Conservation (phyloP, 1,140 invertebrate species). For the Bombus turneri region DNA sequence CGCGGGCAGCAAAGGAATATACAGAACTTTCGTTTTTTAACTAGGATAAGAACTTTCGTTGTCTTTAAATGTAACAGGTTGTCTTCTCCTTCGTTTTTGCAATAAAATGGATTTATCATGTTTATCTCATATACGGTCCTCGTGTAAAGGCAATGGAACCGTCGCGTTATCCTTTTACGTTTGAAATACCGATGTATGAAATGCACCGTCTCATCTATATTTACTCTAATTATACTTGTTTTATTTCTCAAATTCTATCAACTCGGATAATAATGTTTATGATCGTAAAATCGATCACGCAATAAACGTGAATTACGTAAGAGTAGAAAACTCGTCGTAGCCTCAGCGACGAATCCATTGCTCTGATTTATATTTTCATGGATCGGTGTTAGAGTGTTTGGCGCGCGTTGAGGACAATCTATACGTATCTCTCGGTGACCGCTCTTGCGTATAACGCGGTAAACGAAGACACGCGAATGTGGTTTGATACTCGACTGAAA, state of each 20-base stretch:
- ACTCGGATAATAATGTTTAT: background rate
- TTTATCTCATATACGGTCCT: too few relatives aligned
- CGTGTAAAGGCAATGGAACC: too few relatives aligned
- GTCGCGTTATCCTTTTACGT: too few relatives aligned
- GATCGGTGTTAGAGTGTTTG: background rate
- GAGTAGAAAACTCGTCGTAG: background rate
- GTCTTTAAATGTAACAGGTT: too few relatives aligned
- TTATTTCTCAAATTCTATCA: too few relatives aligned
- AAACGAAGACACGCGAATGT: slow-evolving; percentile 54
- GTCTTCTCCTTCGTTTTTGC: too few relatives aligned
- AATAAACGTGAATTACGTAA: background rate
- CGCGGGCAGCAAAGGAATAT: background rate
- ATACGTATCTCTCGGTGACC: slow-evolving; percentile 31
- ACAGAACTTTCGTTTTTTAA: background rate
- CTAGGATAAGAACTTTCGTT: background rate
- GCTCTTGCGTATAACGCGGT: slow-evolving; percentile 12
- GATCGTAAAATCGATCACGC: background rate
- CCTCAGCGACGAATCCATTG: background rate
- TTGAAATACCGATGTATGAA: too few relatives aligned
- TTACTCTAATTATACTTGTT: too few relatives aligned
- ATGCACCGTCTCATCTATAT: too few relatives aligned
- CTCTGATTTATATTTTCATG: slow-evolving; percentile 17
- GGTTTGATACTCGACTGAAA: slow-evolving; percentile 42
- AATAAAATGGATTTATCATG: too few relatives aligned
- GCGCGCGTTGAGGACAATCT: slow-evolving; percentile 9